Evolutionary conservation across 2,797 vertebrate species (phyloP).

Genomic region (Onychomys arenicola): DNA sequence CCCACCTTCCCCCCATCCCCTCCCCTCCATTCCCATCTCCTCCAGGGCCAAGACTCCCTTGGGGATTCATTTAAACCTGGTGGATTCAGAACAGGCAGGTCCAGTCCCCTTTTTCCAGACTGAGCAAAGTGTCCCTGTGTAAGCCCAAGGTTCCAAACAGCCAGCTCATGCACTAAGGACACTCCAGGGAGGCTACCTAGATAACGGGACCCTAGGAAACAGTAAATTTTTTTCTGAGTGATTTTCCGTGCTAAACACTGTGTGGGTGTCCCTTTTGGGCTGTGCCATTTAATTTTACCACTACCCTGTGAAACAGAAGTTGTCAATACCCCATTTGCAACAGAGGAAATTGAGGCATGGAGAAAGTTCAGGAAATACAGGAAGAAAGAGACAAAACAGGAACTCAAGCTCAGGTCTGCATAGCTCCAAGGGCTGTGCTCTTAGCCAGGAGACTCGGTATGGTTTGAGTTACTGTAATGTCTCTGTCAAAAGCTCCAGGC

Average conservation of each 20-base stretch:
- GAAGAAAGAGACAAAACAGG: constrained; percentile 61
- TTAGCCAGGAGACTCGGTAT: constrained; percentile 24
- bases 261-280: not conserved
- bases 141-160: too few relatives aligned
- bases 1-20: too few relatives aligned
- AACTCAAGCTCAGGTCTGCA: constrained; percentile 65
- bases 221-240: constrained; percentile 44
- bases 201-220: too few relatives aligned
- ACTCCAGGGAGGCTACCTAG: too few relatives aligned
- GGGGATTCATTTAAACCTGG: too few relatives aligned
- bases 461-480: constrained; percentile 73
- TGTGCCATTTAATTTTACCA: constrained; percentile 39
- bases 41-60: too few relatives aligned
- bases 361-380: constrained; percentile 32
- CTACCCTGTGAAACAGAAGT: not conserved
- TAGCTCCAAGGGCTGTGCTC: constrained; percentile 47
- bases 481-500: constrained; percentile 57
- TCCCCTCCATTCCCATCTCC: too few relatives aligned
- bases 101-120: too few relatives aligned
- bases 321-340: not conserved
- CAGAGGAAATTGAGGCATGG: constrained; percentile 53
- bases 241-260: constrained; percentile 21
- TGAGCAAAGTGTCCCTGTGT: too few relatives aligned
- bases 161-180: too few relatives aligned
- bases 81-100: too few relatives aligned